These are phyloP conservation scores for Hippocampus mohnikei DNA, from an alignment of 2,113 vertebrate species.

Conservation along the genomic window DNA sequence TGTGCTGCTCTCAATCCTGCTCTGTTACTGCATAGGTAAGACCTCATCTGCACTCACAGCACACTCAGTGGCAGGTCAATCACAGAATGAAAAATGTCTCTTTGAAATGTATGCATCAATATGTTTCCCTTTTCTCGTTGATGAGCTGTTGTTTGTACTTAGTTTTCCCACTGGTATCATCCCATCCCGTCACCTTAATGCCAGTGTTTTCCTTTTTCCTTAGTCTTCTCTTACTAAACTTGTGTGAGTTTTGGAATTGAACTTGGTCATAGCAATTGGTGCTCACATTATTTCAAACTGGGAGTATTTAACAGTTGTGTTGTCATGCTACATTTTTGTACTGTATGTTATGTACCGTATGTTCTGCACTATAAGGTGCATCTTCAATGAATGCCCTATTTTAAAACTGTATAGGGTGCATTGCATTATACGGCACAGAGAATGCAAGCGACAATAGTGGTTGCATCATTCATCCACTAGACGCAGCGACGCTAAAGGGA, in stretches of 20 bases:
- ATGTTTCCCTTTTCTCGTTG: not conserved
- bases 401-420: no score
- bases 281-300: not conserved
- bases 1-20: slow-evolving; percentile 88
- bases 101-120: not conserved
- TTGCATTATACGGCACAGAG: no score
- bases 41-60: slow-evolving; percentile 29
- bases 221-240: not conserved
- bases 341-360: no score
- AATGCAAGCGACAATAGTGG: no score
- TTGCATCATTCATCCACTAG: no score
- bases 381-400: no score
- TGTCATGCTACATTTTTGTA: not conserved
- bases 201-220: slow-evolving; percentile 14
- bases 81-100: slow-evolving; percentile 9
- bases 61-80: not conserved
- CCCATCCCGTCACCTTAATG: slow-evolving; percentile 30
- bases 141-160: not conserved
- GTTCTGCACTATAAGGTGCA: no score
- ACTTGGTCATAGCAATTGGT: not conserved
- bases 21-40: slow-evolving; percentile 96
- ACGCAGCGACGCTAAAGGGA: no score
- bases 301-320: not conserved
- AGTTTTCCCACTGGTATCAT: slow-evolving; percentile 18
- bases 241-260: not conserved